Percentiles rank a stretch among this genome's conserved stretches.
These are phyloP conservation scores for Drosophila bocqueti DNA, from an alignment of 1,140 invertebrate species.

Conservation along the genomic window DNA sequence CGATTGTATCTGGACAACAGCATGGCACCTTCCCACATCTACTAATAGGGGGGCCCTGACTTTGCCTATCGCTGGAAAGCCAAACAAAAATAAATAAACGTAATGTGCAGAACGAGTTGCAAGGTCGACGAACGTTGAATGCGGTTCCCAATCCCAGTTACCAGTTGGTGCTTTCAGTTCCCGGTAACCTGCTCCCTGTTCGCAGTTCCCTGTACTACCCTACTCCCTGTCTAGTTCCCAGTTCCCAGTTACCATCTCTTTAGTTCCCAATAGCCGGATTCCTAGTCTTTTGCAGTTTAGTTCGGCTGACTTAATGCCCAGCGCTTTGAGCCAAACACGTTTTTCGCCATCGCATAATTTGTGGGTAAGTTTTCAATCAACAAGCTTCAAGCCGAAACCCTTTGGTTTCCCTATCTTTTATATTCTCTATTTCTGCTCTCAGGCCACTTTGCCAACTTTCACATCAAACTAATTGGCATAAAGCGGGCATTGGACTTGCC, in stretches of 20 bases:
- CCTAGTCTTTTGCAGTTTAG: neutral
- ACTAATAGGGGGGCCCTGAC: neutral
- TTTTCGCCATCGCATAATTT: slow-evolving; percentile 53
- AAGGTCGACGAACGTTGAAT: slow-evolving; percentile 78
- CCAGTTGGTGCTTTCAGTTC: neutral
- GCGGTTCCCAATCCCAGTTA: slow-evolving; percentile 30
- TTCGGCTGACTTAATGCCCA: slow-evolving; percentile 42
- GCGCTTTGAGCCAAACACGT: slow-evolving; percentile 47
- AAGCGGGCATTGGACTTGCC: slow-evolving; percentile 4
- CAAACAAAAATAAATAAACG: slow-evolving; percentile 30
- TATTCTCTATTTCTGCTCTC: neutral
- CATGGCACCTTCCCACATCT: slow-evolving; percentile 25
- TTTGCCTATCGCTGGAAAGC: slow-evolving; percentile 27
- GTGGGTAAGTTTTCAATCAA: slow-evolving; percentile 60
- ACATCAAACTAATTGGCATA: slow-evolving; percentile 34
- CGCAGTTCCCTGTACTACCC: neutral
- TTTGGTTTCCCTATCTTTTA: slow-evolving; percentile 2
- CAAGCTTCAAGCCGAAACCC: slow-evolving; percentile 9
- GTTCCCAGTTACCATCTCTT: neutral
- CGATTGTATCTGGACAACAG: slow-evolving; percentile 35
- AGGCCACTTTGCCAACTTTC: slow-evolving; percentile 21
- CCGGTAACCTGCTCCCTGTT: neutral
- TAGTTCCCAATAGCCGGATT: slow-evolving; percentile 13
- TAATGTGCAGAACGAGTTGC: slow-evolving; percentile 66
- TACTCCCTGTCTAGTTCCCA: neutral